Evolutionary conservation across 2,888 invertebrate species (phyloP).

Genomic region (Bimastos eiseni): DNA sequence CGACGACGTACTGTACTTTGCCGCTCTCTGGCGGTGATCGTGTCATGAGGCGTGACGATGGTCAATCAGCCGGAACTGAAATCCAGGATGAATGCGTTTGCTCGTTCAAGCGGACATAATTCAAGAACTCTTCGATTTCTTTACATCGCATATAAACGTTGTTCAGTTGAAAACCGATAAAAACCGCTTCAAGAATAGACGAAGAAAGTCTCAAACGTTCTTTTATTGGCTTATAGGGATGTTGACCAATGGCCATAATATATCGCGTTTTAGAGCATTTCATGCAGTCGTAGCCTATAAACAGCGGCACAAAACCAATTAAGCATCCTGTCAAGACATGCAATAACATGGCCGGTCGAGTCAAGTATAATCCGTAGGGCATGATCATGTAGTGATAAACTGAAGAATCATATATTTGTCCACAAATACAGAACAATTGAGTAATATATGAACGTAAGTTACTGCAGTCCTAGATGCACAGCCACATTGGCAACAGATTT

Average conservation of each 20-base stretch:
- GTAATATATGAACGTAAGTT: too few species aligned
- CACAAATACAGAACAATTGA: too few species aligned
- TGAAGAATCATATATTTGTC: too few species aligned
- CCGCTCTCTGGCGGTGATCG: slow-evolving; percentile 50
- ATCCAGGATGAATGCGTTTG: not conserved
- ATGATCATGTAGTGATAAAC: too few species aligned
- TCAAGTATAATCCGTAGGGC: not conserved
- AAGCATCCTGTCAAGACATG: not conserved
- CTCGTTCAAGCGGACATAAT: not conserved
- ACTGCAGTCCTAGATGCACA: too few species aligned
- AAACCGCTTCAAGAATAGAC: not conserved
- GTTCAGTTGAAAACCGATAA: not conserved
- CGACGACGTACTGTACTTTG: slow-evolving; percentile 51
- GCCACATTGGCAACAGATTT: too few species aligned
- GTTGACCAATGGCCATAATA: too few species aligned
- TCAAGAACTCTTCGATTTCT: not conserved
- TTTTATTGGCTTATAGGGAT: not conserved
- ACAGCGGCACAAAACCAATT: not conserved
- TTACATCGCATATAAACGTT: not conserved
- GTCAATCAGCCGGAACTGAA: not conserved
- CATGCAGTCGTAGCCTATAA: not conserved
- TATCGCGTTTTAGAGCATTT: not conserved
- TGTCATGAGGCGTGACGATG: not conserved
- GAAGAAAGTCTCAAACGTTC: not conserved
- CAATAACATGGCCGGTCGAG: not conserved